Evolutionary conservation across 1,140 invertebrate genomes (phyloP), one percentile per base, ranked within the genome.

Genomic region (Drosophila lacertosa): DNA sequence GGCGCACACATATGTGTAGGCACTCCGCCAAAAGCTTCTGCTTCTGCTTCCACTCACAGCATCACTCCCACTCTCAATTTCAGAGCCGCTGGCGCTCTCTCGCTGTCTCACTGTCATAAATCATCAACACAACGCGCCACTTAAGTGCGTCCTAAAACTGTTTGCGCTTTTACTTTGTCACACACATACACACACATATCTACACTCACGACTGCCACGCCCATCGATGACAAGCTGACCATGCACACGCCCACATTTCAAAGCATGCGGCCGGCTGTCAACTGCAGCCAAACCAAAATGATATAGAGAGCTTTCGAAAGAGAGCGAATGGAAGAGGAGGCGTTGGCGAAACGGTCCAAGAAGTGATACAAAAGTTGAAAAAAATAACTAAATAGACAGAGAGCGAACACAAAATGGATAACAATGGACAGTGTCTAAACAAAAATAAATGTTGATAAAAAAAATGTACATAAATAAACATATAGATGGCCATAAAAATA

Each of bases 121-220:
- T 86, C 81, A 86, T 84, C 81, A 81, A 74, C 81, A 88, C 69
- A 86, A 86, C 82, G 73, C 77, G 70, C 73, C 82, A 88, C 81
- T 88, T 86, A 88, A 86, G 81, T 86, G 77, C 81, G 74, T 70
- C 81, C 81, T 81, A 81, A 86, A 86, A 86, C 82, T 74, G 77
- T 81, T 75, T 79, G 68, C 68, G 63, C 77, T 65, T 74, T 68
- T 74, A 69, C 70, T 69, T 74, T 69, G 47, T 60, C 54, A 69
- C 37, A 54, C 42, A 50, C 42, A 35, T 50, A 40, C 33, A 29
- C n/a, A 24, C 22, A 22, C 29, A 44, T 13, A 16, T n/a, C 32
- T 4, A 24, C 35, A 50, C 26, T 29, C 26, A 29, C 29, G 5
- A 24, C n/a, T 48, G 51, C 57, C 81, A 86, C 81, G 80, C 81